phyloP scores from a whole-genome alignment of 2,113 vertebrate genomes.

The Lepisosteus oculatus region DNA sequence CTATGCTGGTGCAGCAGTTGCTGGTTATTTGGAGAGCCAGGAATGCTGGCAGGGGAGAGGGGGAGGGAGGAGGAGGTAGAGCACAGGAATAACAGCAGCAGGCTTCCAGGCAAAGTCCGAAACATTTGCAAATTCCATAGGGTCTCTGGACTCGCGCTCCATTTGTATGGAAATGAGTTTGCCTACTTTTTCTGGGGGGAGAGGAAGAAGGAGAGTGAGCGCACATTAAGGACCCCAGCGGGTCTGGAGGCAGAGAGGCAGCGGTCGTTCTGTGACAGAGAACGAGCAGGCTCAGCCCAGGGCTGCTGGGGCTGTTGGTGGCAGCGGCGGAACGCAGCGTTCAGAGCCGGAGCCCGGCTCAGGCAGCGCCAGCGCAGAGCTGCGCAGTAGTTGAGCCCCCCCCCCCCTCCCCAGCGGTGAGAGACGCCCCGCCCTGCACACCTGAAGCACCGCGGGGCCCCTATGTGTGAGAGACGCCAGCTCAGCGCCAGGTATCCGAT shows the following conservation, averaged over 20 bases:
- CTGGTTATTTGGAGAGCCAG: constrained; percentile 50
- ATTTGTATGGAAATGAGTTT: constrained; percentile 79
- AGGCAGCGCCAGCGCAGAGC: too few species aligned
- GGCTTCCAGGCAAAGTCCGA: constrained; percentile 65
- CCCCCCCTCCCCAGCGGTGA: too few species aligned
- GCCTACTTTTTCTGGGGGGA: constrained; percentile 49
- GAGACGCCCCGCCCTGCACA: neutral
- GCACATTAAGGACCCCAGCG: constrained; percentile 53
- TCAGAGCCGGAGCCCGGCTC: too few species aligned
- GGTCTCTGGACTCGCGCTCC: constrained; percentile 65
- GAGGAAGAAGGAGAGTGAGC: constrained; percentile 34
- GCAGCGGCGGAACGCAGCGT: too few species aligned
- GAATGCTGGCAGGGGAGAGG: constrained; percentile 48
- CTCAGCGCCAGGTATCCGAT: neutral
- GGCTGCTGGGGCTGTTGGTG: too few species aligned
- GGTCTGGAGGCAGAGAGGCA: constrained; percentile 3
- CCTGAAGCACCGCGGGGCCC: neutral
- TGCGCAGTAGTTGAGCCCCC: too few species aligned
- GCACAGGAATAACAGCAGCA: constrained; percentile 51
- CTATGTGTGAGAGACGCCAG: neutral
- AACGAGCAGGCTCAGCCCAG: too few species aligned
- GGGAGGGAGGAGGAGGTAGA: constrained; percentile 40
- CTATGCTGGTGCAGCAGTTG: constrained; percentile 54
- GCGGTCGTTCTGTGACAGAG: too few species aligned
- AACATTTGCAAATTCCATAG: constrained; percentile 73